A percentile compares a stretch with the other conserved stretches of the same genome.
Evolutionary conservation across 1,140 invertebrate species (phyloP).

Genomic region (Drosophila sp.): DNA sequence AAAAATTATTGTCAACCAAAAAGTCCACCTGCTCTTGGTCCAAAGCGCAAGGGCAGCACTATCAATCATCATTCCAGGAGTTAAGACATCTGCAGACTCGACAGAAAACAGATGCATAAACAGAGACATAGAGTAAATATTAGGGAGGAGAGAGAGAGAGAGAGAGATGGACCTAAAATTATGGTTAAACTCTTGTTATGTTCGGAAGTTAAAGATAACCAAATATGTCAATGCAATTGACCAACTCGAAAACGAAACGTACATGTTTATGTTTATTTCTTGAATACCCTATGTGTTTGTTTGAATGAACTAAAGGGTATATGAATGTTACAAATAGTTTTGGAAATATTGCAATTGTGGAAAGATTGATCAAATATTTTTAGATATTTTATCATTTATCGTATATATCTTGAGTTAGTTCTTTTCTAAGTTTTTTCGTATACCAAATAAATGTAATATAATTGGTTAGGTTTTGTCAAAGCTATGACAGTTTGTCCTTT

Average conservation of each 20-base stretch:
- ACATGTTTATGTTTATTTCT: too few species aligned
- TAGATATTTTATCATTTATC: too few species aligned
- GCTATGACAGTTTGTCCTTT: too few species aligned
- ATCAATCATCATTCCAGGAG: conserved; percentile 50
- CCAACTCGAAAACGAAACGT: conserved; percentile 13
- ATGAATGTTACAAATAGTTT: too few species aligned
- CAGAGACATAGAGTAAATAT: background rate
- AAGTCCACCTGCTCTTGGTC: conserved; percentile 26
- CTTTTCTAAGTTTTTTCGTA: too few species aligned
- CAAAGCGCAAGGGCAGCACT: conserved; percentile 15
- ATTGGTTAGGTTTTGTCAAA: too few species aligned
- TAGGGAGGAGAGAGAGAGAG: background rate
- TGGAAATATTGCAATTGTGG: too few species aligned
- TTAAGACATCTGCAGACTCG: conserved; percentile 33
- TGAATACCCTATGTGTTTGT: background rate
- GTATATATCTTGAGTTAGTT: too few species aligned
- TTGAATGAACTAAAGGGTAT: too few species aligned
- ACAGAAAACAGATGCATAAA: conserved; percentile 13
- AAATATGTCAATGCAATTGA: conserved; percentile 38
- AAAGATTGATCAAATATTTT: too few species aligned
- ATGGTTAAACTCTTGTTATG: conserved; percentile 20
- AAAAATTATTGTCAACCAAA: conserved; percentile 53
- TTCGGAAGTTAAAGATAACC: conserved; percentile 42
- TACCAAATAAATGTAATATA: too few species aligned
- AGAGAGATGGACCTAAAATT: conserved; percentile 21